Evolutionary conservation across 2,113 vertebrate species (phyloP).

Genomic region (Aspiorhynchus laticeps): DNA sequence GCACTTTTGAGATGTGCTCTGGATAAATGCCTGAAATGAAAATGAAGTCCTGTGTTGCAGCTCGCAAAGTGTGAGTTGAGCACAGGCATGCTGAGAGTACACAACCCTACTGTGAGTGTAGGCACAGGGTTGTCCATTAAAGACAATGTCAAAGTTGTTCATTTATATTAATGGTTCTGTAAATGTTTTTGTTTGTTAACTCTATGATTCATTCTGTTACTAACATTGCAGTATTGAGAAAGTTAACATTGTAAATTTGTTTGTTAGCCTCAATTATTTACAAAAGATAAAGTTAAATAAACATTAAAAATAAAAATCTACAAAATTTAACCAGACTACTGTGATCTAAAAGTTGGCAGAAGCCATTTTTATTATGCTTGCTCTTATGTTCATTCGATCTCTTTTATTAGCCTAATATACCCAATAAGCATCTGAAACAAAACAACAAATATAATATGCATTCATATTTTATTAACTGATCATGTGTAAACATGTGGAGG

Average conservation of each 20-base stretch:
- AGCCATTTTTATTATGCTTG: too few relatives aligned
- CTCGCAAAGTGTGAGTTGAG: neutral
- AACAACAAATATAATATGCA: too few relatives aligned
- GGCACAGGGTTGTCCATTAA: neutral
- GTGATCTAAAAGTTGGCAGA: neutral
- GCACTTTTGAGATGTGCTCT: neutral
- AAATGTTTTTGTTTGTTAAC: neutral
- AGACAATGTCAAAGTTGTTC: neutral
- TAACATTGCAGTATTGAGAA: neutral
- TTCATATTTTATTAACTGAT: too few relatives aligned
- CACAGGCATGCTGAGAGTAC: neutral
- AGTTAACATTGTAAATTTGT: neutral
- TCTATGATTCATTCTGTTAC: neutral
- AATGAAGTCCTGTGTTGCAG: neutral
- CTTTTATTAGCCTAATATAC: too few relatives aligned
- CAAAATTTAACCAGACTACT: neutral
- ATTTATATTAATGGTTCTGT: neutral
- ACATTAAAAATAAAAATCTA: neutral
- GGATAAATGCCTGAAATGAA: neutral
- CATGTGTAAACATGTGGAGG: too few relatives aligned
- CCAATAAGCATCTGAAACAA: too few relatives aligned
- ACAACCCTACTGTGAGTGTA: neutral
- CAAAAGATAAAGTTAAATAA: neutral
- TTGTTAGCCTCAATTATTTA: too few relatives aligned
- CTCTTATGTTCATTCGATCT: too few relatives aligned